Conservation (phyloP, 2,797 vertebrate genomes). For the Erethizon dorsatum region DNA sequence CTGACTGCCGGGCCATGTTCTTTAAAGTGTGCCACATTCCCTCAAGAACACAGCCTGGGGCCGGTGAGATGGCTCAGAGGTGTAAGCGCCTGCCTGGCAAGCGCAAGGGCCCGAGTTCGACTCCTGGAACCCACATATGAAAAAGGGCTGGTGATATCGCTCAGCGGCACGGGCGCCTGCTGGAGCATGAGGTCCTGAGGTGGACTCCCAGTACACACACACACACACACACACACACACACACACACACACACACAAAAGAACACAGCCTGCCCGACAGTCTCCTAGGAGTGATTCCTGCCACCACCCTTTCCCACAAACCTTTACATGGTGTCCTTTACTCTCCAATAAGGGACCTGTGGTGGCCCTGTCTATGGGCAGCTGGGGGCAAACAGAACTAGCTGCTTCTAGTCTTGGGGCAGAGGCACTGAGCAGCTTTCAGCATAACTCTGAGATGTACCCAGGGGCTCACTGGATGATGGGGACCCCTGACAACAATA, state of each 20-base stretch:
- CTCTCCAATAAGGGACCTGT: neutral
- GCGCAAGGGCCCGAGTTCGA: too few relatives aligned
- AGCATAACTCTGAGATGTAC: neutral
- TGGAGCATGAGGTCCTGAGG: too few relatives aligned
- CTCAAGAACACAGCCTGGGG: neutral
- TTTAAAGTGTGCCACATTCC: neutral
- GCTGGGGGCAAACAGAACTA: neutral
- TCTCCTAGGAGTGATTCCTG: neutral
- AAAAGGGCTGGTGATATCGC: too few relatives aligned
- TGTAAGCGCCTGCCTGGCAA: too few relatives aligned
- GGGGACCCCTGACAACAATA: neutral
- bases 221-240: too few relatives aligned
- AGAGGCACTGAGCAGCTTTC: neutral
- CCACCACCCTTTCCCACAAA: neutral
- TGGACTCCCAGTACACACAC: too few relatives aligned
- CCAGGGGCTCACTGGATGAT: neutral
- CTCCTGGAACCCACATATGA: too few relatives aligned
- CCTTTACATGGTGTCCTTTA: neutral
- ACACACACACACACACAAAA: neutral
- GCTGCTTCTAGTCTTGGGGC: neutral
- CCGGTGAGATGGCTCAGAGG: too few relatives aligned
- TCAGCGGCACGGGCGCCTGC: too few relatives aligned
- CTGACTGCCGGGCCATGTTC: neutral
- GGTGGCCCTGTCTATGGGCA: accelerated
- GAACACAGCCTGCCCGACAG: accelerated